Evolutionary conservation across 2,797 vertebrate genomes (phyloP), one percentile per base, ranked within the genome.

Genomic region (Lagodon rhomboides): DNA sequence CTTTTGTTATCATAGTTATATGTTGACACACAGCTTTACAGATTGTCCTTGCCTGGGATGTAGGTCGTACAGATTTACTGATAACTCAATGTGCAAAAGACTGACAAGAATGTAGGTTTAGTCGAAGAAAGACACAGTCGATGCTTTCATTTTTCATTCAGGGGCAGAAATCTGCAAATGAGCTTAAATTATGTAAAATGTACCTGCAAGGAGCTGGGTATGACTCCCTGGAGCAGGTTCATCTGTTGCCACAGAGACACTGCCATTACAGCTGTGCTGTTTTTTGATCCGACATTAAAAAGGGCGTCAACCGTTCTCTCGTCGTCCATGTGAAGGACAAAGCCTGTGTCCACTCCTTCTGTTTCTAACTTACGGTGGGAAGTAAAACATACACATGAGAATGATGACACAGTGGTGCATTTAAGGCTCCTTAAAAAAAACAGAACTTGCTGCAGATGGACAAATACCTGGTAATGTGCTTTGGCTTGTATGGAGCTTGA

Each of bases 191-290:
- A 64, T 76, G 59, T 47, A 16, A 59, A 49, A 51, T 84, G 73
- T 80, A 96, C 96, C 96, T 95, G 91, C 63, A 96, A 73, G 20
- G 62, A 68, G 12, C 0, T 4, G 17, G 95, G 96, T 64, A 97
- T 27, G 8, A 93, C 1, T n/a, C 92, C 91, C 43, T 69, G 78
- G 58, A 97, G 89, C 53, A 81, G 77, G 65, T 72, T 70, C 55
- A 95, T 60, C 34, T 95, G 80, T 47, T 96, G 96, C 80, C 93
- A 88, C 65, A 97, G 83, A 12, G 87, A 94, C 70, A 94, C 50
- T 22, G 22, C 81, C 17, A 95, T 49, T 70, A 87, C 61, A 18
- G 82, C 73, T 10, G 81, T 85, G 27, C 51, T 81, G 51, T 92
- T 92, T 80, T 76, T 87, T 67, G 67, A 86, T 53, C 87, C 84